phyloP scores from a whole-genome alignment of 1,140 invertebrate genomes.

The Musca domestica region DNA sequence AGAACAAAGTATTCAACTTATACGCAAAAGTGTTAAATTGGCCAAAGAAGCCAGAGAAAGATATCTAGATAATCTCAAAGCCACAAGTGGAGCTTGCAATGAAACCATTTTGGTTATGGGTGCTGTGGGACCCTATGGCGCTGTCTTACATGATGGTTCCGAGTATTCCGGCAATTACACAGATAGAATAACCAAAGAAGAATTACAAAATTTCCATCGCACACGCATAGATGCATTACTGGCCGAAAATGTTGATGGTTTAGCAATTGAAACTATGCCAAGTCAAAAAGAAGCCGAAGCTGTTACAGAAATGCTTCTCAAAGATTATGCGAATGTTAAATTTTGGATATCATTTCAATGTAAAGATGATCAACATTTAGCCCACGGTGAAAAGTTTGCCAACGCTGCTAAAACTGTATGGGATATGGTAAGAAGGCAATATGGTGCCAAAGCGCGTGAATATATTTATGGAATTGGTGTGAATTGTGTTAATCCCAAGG shows the following conservation, averaged over 20 bases:
- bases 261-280: slow-evolving; percentile 89
- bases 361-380: slow-evolving; percentile 63
- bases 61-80: slow-evolving; percentile 31
- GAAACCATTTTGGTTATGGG: slow-evolving; percentile 63
- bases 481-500: slow-evolving; percentile 74
- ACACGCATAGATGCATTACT: slow-evolving; percentile 73
- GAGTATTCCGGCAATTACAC: slow-evolving; percentile 87
- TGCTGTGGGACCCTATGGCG: slow-evolving; percentile 88
- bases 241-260: slow-evolving; percentile 72
- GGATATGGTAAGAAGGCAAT: slow-evolving; percentile 61
- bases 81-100: slow-evolving; percentile 18
- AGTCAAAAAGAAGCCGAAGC: slow-evolving; percentile 77
- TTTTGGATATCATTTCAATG: slow-evolving; percentile 70
- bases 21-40: slow-evolving; percentile 68
- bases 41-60: slow-evolving; percentile 54
- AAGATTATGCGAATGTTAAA: slow-evolving; percentile 69
- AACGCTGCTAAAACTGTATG: slow-evolving; percentile 51
- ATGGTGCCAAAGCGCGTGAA: slow-evolving; percentile 58
- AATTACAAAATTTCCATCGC: slow-evolving; percentile 76
- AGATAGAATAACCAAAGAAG: slow-evolving; percentile 63
- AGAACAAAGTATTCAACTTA: slow-evolving; percentile 65
- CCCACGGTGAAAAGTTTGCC: slow-evolving; percentile 73
- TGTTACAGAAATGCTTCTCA: slow-evolving; percentile 69
- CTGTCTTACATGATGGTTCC: slow-evolving; percentile 80
- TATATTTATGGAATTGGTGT: slow-evolving; percentile 74